Base-by-base conservation (phyloP, 2,888 invertebrate species). In the Norana najaformis region DNA sequence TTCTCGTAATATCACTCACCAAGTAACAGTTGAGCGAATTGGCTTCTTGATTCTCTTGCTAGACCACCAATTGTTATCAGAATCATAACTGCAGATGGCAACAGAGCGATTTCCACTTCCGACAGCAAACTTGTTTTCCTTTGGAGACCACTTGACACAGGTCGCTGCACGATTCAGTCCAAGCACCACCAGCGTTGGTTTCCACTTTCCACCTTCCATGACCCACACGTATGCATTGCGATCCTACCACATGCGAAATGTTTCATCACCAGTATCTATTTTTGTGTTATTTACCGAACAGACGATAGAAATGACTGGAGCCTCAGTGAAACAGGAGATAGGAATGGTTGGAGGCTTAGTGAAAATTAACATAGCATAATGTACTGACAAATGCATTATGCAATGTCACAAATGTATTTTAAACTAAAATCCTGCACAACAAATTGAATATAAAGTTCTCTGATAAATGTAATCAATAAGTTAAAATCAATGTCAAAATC, bases 141-240 rank as follows among this genome's bases (percentile, higher is more conserved):
- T 96, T 0, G 99, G 99, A 2, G 99, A 99, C 99, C 99, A 99
- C 95, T 98, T 98, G 0, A 99, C 99, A 95, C 98, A 99, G 83
- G 99, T 99, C 0, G 99, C 99, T 38, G 99, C 99, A 90, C 99
- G 96, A 95, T 98, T 99, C 93, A 99, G 98, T 91, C 99, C 96
- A 39, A 99, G 95, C 90, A 95, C 95, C 8, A 99, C 99, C 93
- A 99, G 96, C 18, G 98, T 98, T 0, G 99, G 99, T 93, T 97
- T 98, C 99, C 99, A 99, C 94, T 97, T 98, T 93, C 98, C 97
- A 69, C 92, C 92, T 41, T 91, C 90, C 93, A 97, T 97, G 4
- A 97, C 97, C 99, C 99, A 99, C 0, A 99, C 99, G 94, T 99
- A 99, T 0, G 99, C 99, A 95, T 99, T 99, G 89, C 99, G 97